phyloP scores from a whole-genome alignment of 2,113 vertebrate species.

The Gopherus evgoodei region DNA sequence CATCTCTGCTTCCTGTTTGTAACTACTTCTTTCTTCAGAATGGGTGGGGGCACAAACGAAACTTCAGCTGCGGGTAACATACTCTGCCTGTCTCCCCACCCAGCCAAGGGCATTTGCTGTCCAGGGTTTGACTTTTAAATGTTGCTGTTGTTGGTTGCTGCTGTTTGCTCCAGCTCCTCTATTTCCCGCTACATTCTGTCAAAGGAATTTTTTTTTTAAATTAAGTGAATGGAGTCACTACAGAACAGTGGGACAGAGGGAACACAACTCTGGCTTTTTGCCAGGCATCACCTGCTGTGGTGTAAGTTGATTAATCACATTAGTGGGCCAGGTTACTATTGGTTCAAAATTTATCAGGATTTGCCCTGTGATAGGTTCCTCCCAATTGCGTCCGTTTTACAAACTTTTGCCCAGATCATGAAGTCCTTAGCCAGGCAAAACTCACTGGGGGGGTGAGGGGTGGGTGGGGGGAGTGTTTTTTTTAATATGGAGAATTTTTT shows the following conservation, averaged over 20 bases:
- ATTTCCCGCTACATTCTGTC: neutral
- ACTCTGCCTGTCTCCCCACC: neutral
- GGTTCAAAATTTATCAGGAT: neutral
- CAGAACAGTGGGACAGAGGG: fast-evolving
- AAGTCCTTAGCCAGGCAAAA: neutral
- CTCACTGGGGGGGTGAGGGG: too few relatives aligned
- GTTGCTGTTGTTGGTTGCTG: neutral
- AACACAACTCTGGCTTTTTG: neutral
- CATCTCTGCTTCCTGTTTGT: neutral
- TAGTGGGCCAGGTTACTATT: neutral
- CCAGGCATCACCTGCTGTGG: neutral
- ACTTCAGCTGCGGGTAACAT: neutral
- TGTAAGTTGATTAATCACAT: neutral
- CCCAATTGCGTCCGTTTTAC: neutral
- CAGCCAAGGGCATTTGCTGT: neutral
- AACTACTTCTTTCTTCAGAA: neutral
- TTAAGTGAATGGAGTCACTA: neutral
- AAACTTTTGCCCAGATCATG: neutral
- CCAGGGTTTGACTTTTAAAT: neutral
- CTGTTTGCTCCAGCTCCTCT: neutral
- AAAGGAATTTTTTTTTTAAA: neutral
- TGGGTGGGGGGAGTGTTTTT: neutral
- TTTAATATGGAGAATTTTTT: neutral
- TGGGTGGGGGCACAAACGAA: neutral
- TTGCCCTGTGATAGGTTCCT: conserved; percentile 14